These are phyloP conservation scores for Anastrepha obliqua DNA, from an alignment of 1,140 invertebrate species.

Conservation along the genomic window DNA sequence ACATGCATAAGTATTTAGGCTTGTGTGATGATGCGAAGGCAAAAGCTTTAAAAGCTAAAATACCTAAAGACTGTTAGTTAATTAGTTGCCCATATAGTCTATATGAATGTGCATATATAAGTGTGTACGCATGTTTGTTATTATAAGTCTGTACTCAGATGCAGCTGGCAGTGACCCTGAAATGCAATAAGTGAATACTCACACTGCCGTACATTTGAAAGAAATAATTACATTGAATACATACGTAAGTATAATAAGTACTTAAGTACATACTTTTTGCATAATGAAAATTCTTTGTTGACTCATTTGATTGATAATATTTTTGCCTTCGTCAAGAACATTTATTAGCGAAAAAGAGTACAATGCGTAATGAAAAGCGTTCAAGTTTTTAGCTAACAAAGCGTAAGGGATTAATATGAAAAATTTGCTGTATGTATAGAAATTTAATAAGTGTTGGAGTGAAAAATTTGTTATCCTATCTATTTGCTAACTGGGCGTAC, in stretches of 20 bases:
- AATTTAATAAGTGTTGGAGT: neutral
- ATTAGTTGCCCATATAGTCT: too few species aligned
- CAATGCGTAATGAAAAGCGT: neutral
- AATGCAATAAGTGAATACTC: neutral
- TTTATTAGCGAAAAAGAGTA: conserved; percentile 23
- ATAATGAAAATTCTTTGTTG: conserved; percentile 5
- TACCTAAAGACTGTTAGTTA: too few species aligned
- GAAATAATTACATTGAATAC: too few species aligned
- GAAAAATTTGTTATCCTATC: conserved; percentile 34
- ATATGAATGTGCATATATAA: too few species aligned
- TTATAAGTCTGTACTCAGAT: neutral
- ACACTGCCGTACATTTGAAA: too few species aligned
- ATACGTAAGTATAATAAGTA: neutral
- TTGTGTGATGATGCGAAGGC: too few species aligned
- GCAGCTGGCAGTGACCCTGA: neutral
- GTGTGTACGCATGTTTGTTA: neutral
- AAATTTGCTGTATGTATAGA: neutral
- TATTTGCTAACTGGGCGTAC: neutral
- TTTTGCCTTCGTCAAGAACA: neutral
- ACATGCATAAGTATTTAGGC: too few species aligned
- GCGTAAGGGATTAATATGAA: neutral
- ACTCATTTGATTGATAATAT: neutral
- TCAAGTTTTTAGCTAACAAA: conserved; percentile 25
- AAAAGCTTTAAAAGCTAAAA: too few species aligned
- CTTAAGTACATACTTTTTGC: neutral